Evolutionary conservation across 2,888 invertebrate genomes (phyloP).

Genomic region (Brachynemurus nebulosus): DNA sequence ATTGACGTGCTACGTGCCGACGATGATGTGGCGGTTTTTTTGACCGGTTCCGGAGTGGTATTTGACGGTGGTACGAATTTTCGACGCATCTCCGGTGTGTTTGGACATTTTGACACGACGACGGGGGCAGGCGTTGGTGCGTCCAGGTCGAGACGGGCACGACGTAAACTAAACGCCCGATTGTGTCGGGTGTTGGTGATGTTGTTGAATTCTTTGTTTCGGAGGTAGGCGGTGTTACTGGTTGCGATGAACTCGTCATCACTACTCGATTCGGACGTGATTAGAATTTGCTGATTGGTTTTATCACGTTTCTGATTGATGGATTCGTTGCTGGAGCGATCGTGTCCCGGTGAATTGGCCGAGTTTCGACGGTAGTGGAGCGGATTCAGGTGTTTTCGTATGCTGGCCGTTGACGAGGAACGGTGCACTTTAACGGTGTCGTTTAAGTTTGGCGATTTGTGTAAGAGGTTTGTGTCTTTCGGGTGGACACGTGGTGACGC

Average conservation of each 20-base stretch:
- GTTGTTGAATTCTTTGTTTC: constrained; percentile 27
- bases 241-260: constrained; percentile 36
- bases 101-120: constrained; percentile 40
- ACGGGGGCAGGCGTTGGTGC: constrained; percentile 32
- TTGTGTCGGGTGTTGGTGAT: constrained; percentile 50
- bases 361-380: constrained; percentile 20
- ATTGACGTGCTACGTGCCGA: constrained; percentile 27
- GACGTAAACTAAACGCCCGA: constrained; percentile 53
- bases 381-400: constrained; percentile 26
- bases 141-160: constrained; percentile 43
- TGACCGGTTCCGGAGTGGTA: background rate
- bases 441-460: constrained; percentile 24
- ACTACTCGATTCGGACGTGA: constrained; percentile 33
- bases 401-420: constrained; percentile 33
- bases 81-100: constrained; percentile 45
- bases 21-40: constrained; percentile 14
- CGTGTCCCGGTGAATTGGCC: constrained; percentile 18
- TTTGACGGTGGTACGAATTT: constrained; percentile 32
- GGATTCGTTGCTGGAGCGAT: constrained; percentile 5
- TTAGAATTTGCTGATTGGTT: constrained; percentile 28
- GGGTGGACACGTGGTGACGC: constrained; percentile 11
- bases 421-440: constrained; percentile 28
- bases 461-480: constrained; percentile 25
- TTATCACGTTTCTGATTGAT: constrained; percentile 1
- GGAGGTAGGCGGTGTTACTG: constrained; percentile 22